Evolutionary conservation across 2,797 vertebrate species (phyloP), one percentile per base, ranked within the genome.

Genomic region (Notoglanidium macrostoma): DNA sequence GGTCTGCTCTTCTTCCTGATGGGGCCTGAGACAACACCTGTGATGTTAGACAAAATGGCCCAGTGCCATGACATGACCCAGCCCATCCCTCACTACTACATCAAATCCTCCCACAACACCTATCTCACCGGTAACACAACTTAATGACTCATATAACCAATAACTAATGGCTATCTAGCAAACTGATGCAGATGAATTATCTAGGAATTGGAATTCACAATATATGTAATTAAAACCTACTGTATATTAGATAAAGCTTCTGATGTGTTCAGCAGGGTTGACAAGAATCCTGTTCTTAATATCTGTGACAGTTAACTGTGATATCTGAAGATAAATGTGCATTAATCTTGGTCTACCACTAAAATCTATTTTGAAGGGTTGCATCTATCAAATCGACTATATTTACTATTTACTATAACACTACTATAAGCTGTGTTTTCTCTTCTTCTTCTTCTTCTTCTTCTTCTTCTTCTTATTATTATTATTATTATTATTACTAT

Each of bases 91-190:
- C 98, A 99, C 92, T 99, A 99, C 94, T 98, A 97, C 91, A 95
- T 99, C 94, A 99, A 99, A 84, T 99, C 98, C 5, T 99, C 98
- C 12, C 98, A 99, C 93, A 99, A 99, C 95, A 99, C 98, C 0
- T 99, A 99, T 86, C 95, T 99, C 88, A 99, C 98, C 95, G 98
- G 98, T 99, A 86, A 44, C 3, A 17, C 40, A 40, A 26, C n/a
- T 54, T 40, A 12, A 72, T 57, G 12, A 23, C 6, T 61, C n/a
- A 54, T 49, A 57, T 8, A 84, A 17, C 21, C 35, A 65, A 17
- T 29, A 7, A 80, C 11, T 26, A 21, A 14, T 77, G n/a, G 54
- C 1, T 26, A 77, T 15, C 49, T 5, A 9, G n/a, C 46, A 51
- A 12, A 49, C 11, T 49, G 12, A 29, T 12, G 21, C 21, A 40